Evolutionary conservation across 2,113 vertebrate species (phyloP).

Genomic region (Alethe castanea): DNA sequence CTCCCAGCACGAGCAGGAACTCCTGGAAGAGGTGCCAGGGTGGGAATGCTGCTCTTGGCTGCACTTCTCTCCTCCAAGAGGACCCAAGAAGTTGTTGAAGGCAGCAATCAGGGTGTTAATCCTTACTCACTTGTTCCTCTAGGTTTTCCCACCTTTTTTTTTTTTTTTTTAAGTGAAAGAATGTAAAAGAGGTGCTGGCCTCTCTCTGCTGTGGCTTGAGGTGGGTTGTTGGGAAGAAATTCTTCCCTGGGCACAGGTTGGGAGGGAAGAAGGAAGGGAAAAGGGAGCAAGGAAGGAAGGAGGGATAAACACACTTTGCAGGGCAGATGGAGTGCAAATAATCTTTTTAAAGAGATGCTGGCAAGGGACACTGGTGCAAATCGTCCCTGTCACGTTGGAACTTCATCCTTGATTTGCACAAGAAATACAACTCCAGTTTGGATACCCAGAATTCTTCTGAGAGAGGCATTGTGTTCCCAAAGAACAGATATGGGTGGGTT

Average conservation of each 20-base stretch:
- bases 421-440: not conserved
- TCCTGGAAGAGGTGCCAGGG: not conserved
- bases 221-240: not conserved
- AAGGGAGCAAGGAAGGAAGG: not conserved
- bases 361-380: not conserved
- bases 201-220: not conserved
- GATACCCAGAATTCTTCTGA: not conserved
- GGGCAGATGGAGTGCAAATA: not conserved
- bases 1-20: rapidly evolving
- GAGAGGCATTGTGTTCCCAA: not conserved
- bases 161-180: not conserved
- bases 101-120: not conserved
- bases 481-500: not conserved
- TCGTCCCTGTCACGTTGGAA: not conserved
- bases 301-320: not conserved
- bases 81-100: not conserved
- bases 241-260: not conserved
- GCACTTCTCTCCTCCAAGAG: not conserved
- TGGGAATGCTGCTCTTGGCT: not conserved
- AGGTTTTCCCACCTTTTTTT: not conserved
- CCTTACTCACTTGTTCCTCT: not conserved
- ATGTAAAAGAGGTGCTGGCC: not conserved
- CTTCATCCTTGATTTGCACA: not conserved
- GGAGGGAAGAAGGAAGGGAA: not conserved
- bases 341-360: not conserved